These are phyloP conservation scores for Himalopsyche tibetana DNA, from an alignment of 2,888 invertebrate species.

Conservation along the genomic window DNA sequence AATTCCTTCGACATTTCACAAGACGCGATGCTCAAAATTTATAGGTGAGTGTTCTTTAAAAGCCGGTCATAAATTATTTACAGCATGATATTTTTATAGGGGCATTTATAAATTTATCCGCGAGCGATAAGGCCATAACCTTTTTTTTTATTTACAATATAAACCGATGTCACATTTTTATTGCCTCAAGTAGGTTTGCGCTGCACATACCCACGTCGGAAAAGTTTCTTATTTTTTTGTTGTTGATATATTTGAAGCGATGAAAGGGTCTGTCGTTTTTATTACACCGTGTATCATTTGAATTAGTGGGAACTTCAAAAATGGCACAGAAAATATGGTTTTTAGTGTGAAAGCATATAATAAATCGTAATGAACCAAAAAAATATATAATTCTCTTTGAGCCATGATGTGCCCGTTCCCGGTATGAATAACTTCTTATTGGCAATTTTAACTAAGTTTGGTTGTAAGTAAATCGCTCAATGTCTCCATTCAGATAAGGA, in stretches of 20 bases:
- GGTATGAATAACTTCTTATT: too few species aligned
- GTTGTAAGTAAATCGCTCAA: too few species aligned
- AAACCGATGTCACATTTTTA: slow-evolving; percentile 42
- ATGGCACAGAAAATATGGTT: too few species aligned
- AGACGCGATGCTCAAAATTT: background rate
- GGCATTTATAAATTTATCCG: slow-evolving; percentile 42
- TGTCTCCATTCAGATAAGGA: too few species aligned
- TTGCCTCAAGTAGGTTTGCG: slow-evolving; percentile 31
- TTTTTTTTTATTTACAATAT: slow-evolving; percentile 42
- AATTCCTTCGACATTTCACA: background rate
- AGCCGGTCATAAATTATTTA: slow-evolving; percentile 28
- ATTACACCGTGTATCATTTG: slow-evolving; percentile 28
- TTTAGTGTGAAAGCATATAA: too few species aligned
- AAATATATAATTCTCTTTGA: too few species aligned
- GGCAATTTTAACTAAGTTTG: too few species aligned
- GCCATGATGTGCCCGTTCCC: too few species aligned
- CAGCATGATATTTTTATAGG: slow-evolving; percentile 32
- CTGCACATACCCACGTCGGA: background rate
- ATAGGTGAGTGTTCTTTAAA: slow-evolving; percentile 22
- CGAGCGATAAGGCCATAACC: slow-evolving; percentile 38
- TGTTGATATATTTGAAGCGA: slow-evolving; percentile 41
- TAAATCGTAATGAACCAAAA: too few species aligned
- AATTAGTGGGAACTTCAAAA: background rate
- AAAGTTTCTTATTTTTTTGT: slow-evolving; percentile 5
- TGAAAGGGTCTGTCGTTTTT: slow-evolving; percentile 30